Conservation (phyloP, 2,113 vertebrate species). For the Antechinus flavipes region DNA sequence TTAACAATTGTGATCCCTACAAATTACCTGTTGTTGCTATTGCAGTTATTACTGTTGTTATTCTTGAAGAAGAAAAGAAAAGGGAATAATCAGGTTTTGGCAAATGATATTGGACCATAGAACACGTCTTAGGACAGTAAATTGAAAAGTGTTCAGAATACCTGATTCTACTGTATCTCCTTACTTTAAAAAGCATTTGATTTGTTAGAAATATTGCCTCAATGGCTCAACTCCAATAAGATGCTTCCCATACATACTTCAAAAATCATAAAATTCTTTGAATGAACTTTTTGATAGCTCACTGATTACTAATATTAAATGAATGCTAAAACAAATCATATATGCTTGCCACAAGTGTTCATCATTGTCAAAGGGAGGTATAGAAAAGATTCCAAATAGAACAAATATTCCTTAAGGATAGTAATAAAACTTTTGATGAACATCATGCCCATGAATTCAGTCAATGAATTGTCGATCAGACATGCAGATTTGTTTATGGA, state of each 20-base stretch:
- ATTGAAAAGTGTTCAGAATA: not conserved
- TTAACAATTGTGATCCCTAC: not conserved
- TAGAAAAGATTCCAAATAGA: not conserved
- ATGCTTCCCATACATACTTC: not conserved
- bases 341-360: not conserved
- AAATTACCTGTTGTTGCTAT: not conserved
- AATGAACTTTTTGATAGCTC: not conserved
- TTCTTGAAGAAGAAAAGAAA: not conserved
- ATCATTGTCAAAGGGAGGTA: not conserved
- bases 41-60: not conserved
- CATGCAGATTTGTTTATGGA: not conserved
- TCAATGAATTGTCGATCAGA: not conserved
- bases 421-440: not conserved
- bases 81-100: not conserved
- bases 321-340: not conserved
- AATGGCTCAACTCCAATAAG: not conserved
- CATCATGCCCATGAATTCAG: not conserved
- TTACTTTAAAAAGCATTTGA: not conserved
- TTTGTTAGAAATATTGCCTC: not conserved
- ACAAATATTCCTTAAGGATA: not conserved
- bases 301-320: not conserved
- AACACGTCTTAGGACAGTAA: not conserved
- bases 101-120: not conserved
- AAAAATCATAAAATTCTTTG: not conserved
- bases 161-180: not conserved